Conservation (phyloP, 2,888 invertebrate species). For the Notodonta dromedarius region DNA sequence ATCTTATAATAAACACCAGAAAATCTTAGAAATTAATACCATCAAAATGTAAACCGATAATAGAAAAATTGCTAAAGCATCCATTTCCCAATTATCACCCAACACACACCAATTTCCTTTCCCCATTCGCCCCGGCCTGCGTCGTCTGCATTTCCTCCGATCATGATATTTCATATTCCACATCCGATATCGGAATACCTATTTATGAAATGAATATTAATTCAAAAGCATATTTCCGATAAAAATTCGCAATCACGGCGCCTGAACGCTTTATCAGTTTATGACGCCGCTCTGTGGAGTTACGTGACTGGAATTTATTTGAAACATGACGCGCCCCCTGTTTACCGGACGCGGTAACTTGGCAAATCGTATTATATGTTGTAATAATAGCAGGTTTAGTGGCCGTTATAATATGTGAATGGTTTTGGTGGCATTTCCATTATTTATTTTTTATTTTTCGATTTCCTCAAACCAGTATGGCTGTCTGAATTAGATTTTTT, state of each 20-base stretch:
- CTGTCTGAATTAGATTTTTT: too few species aligned
- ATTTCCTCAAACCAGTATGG: too few species aligned
- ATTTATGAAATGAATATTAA: slow-evolving; percentile 33
- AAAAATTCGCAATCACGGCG: slow-evolving; percentile 30
- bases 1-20: too few species aligned
- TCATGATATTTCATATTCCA: slow-evolving; percentile 7
- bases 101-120: background rate
- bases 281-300: slow-evolving; percentile 21
- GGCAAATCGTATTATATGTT: background rate
- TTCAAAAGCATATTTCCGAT: slow-evolving; percentile 38
- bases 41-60: too few species aligned
- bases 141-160: background rate
- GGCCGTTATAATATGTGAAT: background rate
- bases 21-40: too few species aligned
- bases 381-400: background rate
- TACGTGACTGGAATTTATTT: slow-evolving; percentile 30
- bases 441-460: too few species aligned
- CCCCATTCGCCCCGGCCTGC: background rate
- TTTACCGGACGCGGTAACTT: background rate
- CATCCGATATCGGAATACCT: slow-evolving; percentile 7
- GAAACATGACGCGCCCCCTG: background rate
- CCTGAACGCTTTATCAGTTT: slow-evolving; percentile 32
- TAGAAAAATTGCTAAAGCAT: too few species aligned
- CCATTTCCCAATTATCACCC: background rate
- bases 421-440: background rate